Evolutionary conservation across 2,888 invertebrate species (phyloP).

Genomic region (Athalia circularis): DNA sequence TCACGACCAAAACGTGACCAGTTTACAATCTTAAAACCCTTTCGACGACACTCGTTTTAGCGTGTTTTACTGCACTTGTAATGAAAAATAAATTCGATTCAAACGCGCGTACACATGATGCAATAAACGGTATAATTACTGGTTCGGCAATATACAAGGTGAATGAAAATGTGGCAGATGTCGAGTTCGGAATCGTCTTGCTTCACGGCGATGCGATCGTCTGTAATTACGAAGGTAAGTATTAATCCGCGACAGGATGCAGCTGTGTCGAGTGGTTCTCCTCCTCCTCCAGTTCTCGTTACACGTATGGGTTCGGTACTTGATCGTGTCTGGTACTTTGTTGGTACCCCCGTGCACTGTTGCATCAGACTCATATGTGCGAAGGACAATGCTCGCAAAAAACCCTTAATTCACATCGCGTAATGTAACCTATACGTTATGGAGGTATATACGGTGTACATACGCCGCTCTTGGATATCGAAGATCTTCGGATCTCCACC

Average conservation of each 20-base stretch:
- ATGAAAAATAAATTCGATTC: neutral
- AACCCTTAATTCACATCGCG: slow-evolving; percentile 1
- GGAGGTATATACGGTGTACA: neutral
- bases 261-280: slow-evolving; percentile 32
- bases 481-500: neutral
- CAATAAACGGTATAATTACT: neutral
- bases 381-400: slow-evolving; percentile 4
- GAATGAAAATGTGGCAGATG: slow-evolving; percentile 21
- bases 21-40: neutral
- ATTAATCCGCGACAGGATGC: slow-evolving; percentile 43
- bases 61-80: neutral
- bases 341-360: neutral
- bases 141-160: slow-evolving; percentile 19
- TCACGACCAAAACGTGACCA: neutral
- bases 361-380: neutral
- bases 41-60: neutral
- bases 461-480: slow-evolving; percentile 2
- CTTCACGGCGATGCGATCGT: slow-evolving; percentile 25
- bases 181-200: slow-evolving; percentile 21
- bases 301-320: slow-evolving; percentile 9
- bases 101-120: neutral
- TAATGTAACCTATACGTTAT: too few species aligned
- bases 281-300: neutral
- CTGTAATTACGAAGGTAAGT: slow-evolving; percentile 35
- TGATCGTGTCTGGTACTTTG: neutral